Conservation (phyloP, 1,140 invertebrate species). For the Bombus ignitus region DNA sequence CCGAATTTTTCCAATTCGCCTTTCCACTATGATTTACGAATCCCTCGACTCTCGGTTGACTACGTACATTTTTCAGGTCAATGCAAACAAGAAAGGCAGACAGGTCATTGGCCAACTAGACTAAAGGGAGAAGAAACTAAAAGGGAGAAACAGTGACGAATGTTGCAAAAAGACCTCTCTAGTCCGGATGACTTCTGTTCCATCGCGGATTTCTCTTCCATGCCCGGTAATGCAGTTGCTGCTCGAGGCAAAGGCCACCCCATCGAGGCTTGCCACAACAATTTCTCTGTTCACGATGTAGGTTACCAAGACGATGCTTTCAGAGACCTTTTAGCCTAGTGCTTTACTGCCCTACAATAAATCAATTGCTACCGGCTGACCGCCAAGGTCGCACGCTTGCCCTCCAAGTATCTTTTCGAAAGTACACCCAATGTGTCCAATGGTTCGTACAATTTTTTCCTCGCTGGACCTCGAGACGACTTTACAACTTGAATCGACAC, state of each 20-base stretch:
- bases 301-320: conserved; percentile 76
- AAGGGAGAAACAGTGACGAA: background rate
- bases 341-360: conserved; percentile 79
- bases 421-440: background rate
- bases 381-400: conserved; percentile 18
- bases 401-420: conserved; percentile 25
- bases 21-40: conserved; percentile 46
- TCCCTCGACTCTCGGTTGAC: background rate
- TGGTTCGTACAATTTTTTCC: background rate
- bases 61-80: conserved; percentile 25
- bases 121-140: background rate
- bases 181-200: conserved; percentile 25
- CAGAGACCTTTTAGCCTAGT: conserved; percentile 69
- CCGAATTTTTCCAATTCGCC: conserved; percentile 33
- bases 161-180: background rate
- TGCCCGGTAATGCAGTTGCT: conserved; percentile 22
- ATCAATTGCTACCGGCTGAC: conserved; percentile 70
- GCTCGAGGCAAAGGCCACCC: conserved; percentile 55
- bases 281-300: conserved; percentile 82
- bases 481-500: no score
- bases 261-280: conserved; percentile 81
- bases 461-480: background rate
- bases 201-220: conserved; percentile 59
- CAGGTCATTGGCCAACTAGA: background rate
- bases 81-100: background rate